A percentile compares a stretch with the other conserved stretches of the same genome.
phyloP scores from a whole-genome alignment of 1,140 invertebrate species.

The Pararge aegeria region DNA sequence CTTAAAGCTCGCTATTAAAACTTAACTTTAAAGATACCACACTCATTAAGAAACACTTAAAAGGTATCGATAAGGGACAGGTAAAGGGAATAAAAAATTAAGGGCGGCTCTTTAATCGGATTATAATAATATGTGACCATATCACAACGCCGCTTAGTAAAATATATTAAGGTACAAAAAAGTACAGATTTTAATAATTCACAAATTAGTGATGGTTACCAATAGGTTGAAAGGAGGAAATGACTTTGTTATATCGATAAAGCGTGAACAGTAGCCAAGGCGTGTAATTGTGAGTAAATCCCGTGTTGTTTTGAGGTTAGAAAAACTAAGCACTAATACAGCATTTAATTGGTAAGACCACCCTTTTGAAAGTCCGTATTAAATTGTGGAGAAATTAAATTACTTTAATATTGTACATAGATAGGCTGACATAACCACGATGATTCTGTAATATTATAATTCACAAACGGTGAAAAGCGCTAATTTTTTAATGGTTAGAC shows the following conservation, averaged over 20 bases:
- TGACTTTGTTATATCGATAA: constrained; percentile 42
- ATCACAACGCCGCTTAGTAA: not conserved
- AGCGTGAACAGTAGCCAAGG: constrained; percentile 36
- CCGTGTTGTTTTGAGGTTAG: constrained; percentile 43
- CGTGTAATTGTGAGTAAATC: constrained; percentile 56
- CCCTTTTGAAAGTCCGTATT: constrained; percentile 22
- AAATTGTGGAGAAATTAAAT: not conserved
- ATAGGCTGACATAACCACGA: no score
- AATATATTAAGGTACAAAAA: not conserved
- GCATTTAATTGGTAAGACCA: constrained; percentile 46
- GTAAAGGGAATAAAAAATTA: not conserved
- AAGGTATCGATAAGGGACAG: not conserved
- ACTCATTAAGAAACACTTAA: not conserved
- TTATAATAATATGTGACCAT: constrained; percentile 5
- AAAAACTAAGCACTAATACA: constrained; percentile 40
- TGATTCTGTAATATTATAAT: no score
- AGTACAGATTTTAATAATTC: constrained; percentile 14
- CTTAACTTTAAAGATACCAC: not conserved
- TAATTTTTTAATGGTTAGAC: no score
- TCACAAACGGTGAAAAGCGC: no score
- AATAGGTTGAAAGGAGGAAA: constrained; percentile 48
- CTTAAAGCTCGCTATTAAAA: not conserved
- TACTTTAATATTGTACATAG: not conserved
- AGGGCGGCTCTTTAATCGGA: constrained; percentile 1
- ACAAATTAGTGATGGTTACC: constrained; percentile 31